Evolutionary conservation across 2,888 invertebrate genomes (phyloP).

Genomic region (Ennomos fuscantarius): DNA sequence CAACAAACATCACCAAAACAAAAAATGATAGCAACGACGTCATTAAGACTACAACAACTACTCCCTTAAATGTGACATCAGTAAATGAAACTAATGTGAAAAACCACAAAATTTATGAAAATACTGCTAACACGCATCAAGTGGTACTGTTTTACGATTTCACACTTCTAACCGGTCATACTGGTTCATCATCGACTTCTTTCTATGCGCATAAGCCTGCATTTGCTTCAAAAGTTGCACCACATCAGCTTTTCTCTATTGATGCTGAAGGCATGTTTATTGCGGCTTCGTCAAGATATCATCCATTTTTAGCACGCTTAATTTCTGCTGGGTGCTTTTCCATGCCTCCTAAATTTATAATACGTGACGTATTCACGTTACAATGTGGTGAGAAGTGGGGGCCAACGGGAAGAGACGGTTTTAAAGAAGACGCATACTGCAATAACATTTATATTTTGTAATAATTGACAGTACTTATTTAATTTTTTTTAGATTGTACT

Average conservation of each 20-base stretch:
- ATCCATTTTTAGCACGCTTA: slow-evolving; percentile 66
- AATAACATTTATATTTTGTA: slow-evolving; percentile 67
- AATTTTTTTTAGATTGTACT: too few relatives aligned
- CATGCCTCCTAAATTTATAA: slow-evolving; percentile 59
- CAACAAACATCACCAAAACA: slow-evolving; percentile 6
- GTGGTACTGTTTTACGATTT: slow-evolving; percentile 61
- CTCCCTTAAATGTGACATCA: not conserved
- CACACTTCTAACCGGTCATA: slow-evolving; percentile 49
- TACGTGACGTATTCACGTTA: slow-evolving; percentile 58
- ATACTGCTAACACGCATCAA: slow-evolving; percentile 47
- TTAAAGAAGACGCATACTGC: slow-evolving; percentile 63
- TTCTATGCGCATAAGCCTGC: slow-evolving; percentile 6
- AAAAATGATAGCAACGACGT: not conserved
- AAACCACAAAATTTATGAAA: slow-evolving; percentile 9
- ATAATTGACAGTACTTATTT: slow-evolving; percentile 7
- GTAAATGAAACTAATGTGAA: slow-evolving; percentile 6
- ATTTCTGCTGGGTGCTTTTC: slow-evolving; percentile 57
- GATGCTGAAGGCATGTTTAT: slow-evolving; percentile 67
- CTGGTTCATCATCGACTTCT: slow-evolving; percentile 1
- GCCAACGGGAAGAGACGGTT: not conserved
- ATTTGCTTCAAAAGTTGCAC: slow-evolving; percentile 26
- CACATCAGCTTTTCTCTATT: slow-evolving; percentile 54
- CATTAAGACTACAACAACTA: not conserved
- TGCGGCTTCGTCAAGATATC: slow-evolving; percentile 59
- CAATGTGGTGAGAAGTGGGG: slow-evolving; percentile 57